These are phyloP conservation scores for Deilephila porcellus DNA, from an alignment of 2,888 invertebrate species.

Conservation along the genomic window DNA sequence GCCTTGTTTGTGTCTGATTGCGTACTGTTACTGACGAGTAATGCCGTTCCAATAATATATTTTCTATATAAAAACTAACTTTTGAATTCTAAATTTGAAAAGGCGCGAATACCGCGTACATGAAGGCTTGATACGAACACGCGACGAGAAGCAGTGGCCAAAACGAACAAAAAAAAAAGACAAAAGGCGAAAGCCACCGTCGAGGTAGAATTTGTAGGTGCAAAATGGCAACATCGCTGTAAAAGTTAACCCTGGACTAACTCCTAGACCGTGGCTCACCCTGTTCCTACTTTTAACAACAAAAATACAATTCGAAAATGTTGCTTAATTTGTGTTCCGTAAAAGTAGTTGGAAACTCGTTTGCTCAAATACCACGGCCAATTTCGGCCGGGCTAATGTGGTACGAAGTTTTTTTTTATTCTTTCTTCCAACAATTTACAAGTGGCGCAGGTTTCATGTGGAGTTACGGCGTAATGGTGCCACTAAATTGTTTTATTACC, in stretches of 20 bases:
- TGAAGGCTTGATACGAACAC: background rate
- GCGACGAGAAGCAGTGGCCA: background rate
- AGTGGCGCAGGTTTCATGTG: slow-evolving; percentile 34
- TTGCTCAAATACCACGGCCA: slow-evolving; percentile 45
- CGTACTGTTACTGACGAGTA: too few species aligned
- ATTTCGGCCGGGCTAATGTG: slow-evolving; percentile 40
- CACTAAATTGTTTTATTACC: slow-evolving; percentile 11
- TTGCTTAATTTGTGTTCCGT: slow-evolving; percentile 56
- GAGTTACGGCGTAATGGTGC: background rate
- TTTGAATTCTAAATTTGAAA: background rate
- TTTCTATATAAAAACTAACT: background rate
- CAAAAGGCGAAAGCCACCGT: background rate
- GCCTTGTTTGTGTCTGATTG: too few species aligned
- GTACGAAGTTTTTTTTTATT: slow-evolving; percentile 34
- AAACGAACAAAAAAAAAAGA: background rate
- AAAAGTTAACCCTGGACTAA: slow-evolving; percentile 48
- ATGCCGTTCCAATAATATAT: too few species aligned
- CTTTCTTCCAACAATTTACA: slow-evolving; percentile 30
- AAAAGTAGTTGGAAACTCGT: slow-evolving; percentile 52
- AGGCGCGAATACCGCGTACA: too few species aligned
- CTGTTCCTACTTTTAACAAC: slow-evolving; percentile 50
- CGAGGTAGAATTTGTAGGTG: slow-evolving; percentile 13
- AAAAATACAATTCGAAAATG: slow-evolving; percentile 57
- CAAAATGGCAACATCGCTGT: slow-evolving; percentile 33
- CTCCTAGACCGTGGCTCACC: slow-evolving; percentile 44